Percentiles rank a stretch among this genome's conserved stretches.
Evolutionary conservation across 1,140 invertebrate genomes (phyloP).

Genomic region (Aphelenchoides avenae): DNA sequence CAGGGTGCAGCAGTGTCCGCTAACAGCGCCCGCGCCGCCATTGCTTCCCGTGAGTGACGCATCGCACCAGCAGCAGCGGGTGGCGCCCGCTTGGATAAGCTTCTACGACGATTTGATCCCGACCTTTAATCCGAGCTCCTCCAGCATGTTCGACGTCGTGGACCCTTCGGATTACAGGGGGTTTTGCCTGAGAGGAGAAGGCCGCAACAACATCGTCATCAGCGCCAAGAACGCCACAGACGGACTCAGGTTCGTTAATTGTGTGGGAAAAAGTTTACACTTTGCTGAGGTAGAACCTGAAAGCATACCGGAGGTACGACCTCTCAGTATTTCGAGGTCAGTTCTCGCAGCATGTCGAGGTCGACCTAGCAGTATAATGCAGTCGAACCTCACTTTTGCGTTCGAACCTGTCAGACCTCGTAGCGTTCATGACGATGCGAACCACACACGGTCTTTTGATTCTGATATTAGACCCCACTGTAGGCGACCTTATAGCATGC

Average conservation of each 20-base stretch:
- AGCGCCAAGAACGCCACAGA: constrained; percentile 46
- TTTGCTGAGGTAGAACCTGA: background rate
- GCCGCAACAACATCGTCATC: constrained; percentile 55
- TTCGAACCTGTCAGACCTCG: constrained; percentile 7
- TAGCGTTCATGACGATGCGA: no score
- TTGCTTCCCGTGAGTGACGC: no score
- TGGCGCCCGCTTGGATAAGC: no score
- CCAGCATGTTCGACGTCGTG: constrained; percentile 26
- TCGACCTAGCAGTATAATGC: constrained; percentile 1
- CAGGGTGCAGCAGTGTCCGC: no score
- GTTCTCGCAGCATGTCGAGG: no score
- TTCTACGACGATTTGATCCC: no score
- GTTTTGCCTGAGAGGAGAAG: constrained; percentile 53
- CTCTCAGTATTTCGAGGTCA: no score
- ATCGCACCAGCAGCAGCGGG: no score
- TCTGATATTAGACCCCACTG: constrained; percentile 5
- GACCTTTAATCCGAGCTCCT: no score
- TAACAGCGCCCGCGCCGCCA: no score
- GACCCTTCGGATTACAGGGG: constrained; percentile 39
- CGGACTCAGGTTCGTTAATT: constrained; percentile 33
- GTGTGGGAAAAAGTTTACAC: background rate
- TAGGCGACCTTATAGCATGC: constrained; percentile 3
- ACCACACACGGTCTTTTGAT: no score
- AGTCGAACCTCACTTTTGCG: background rate
- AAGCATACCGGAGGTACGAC: background rate